Base-by-base conservation (phyloP, 1,140 invertebrate genomes). In the Achatina immaculata region DNA sequence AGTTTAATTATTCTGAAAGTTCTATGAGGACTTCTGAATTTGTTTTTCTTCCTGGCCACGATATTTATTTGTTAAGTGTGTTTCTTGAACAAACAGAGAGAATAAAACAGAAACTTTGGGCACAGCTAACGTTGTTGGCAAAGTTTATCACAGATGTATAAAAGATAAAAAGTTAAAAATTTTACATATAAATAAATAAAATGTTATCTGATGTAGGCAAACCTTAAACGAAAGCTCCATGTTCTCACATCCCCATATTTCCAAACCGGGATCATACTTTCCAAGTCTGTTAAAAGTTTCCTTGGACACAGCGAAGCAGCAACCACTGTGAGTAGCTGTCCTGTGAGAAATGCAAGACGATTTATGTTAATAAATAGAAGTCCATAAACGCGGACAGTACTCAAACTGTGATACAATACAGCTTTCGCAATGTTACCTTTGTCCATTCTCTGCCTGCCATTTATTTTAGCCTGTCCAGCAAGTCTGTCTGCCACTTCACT, bases 241-340 rank as follows among this genome's bases (percentile, higher is more conserved):
- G 92, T 99, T 99, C 92, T 99, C 97, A 7, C 97, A 97, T 42
- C 97, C 98, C 98, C 98, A 99, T 86, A 99, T 98, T 89, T 98
- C 96, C 96, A 99, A 98, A 85, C 97, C 97, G 90, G 97, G 95
- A 90, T 99, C 98, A 90, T 99, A 99, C 58, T 95, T 94, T 34
- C 98, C 98, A 16, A 99, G 93, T 84, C 96, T 92, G 83, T 94
- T 93, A 90, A 99, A 99, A 91, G 96, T 98, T 66, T 95, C 91
- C 31, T 95, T 92, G 87, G 96, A 94, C 19, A 99, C 96, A 0
- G 98, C 98, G 93, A 99, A 97, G 78, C 99, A 91, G 45, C 98
- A 98, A 16, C 98, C 98, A 0, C 97, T 96, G 96, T 99, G 98
- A 19, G 97, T 97, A 68, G 97, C 97, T 0, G 96, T 96, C 84